Base-by-base conservation (phyloP, 2,797 vertebrate species). In the Avahi laniger region DNA sequence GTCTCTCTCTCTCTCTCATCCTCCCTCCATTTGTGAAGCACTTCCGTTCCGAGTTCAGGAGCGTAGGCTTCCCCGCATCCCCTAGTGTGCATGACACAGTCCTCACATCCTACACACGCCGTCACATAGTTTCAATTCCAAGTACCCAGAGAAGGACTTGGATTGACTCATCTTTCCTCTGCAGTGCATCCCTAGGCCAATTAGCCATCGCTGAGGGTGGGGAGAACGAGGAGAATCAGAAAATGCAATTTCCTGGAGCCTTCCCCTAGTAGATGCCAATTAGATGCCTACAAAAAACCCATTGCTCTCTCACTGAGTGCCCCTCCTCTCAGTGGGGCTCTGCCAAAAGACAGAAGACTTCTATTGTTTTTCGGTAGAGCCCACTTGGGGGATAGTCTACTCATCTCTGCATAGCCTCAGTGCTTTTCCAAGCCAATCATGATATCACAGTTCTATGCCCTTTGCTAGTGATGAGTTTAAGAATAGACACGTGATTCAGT, bases 271-370 rank as follows among this genome's bases (percentile, higher is more conserved):
- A 17, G 33, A 70, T 30, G 35, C 38, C 43, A 82, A 18, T 13
- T 75, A n/a, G 1, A 75, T 17, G n/a, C 28, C 69, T 33, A 28
- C 0, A 1, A 46, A 35, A 48, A 48, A 43, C 28, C 38, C 57
- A 59, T 0, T 30, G 24, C 12, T 67, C 17, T 59, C 50, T 73
- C 63, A 20, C 2, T 22, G 26, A 52, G 15, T 15, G 6, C 2
- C 43, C 33, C 24, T 85, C 52, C 38, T 65, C 70, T 33, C 7
- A 0, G 0, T 41, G 57, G 20, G 14, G 28, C 6, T 67, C 54
- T 85, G 46, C 69, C 48, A n/a, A 81, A 94, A 17, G 73, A 94
- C 11, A 78, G 61, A 84, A n/a, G 43, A 1, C 57, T 78, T 92
- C 54, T 46, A 14, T 46, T 92, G 43, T 52, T 93, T 48, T 41